Evolutionary conservation across 2,113 vertebrate genomes (phyloP).

Genomic region (Mormyrus iriodes): DNA sequence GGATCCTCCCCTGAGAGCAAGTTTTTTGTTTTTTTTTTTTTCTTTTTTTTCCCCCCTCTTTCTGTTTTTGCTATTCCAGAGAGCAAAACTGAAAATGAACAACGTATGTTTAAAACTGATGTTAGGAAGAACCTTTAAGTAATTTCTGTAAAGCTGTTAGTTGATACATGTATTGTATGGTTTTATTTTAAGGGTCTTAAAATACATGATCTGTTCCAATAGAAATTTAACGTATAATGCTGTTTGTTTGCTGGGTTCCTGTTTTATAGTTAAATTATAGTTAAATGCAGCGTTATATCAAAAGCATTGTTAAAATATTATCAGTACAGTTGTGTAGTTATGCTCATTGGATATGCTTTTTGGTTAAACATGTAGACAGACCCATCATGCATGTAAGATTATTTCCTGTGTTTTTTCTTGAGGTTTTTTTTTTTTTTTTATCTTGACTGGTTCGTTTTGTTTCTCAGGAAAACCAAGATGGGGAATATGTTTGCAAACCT

Average conservation of each 20-base stretch:
- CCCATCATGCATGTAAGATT: too few species aligned
- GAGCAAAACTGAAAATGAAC: not conserved
- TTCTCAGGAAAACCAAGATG: constrained; percentile 60
- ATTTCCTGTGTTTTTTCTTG: not conserved
- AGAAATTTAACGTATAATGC: not conserved
- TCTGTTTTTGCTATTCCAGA: not conserved
- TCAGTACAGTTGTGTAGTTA: not conserved
- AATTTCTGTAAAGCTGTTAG: not conserved
- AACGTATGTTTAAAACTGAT: not conserved
- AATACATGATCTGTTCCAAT: not conserved
- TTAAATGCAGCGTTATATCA: not conserved
- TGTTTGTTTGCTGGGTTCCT: not conserved
- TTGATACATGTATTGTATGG: not conserved
- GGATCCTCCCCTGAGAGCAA: not conserved
- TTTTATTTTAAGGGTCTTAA: not conserved
- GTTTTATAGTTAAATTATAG: not conserved
- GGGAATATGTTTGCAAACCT: constrained; percentile 70
- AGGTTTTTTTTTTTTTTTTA: not conserved
- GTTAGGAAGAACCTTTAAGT: not conserved
- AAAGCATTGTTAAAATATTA: not conserved
- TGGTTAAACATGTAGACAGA: not conserved
- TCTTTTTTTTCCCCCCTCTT: too few species aligned
- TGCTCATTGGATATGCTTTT: not conserved
- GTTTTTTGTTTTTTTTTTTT: too few species aligned
- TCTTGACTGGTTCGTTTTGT: not conserved